Evolutionary conservation across 1,140 invertebrate genomes (phyloP), one percentile per base, ranked within the genome.

Genomic region (Agrypnia vestita): DNA sequence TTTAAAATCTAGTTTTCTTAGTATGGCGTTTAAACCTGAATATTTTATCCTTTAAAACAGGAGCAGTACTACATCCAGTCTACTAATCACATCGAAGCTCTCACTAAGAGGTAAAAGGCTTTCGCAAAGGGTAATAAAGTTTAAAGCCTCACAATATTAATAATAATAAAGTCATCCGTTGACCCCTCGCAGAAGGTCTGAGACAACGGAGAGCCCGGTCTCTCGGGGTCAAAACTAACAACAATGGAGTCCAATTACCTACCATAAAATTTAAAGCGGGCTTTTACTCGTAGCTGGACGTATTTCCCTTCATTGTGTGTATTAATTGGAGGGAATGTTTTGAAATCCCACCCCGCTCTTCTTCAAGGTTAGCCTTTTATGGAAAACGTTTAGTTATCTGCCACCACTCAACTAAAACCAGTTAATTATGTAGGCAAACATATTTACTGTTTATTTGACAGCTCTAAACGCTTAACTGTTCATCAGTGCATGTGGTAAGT

Each of bases 91-190:
- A 35, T 35, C 6, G 6, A 35, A 6, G 1, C 25, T 35, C 25
- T 35, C 6, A 35, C n/a, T 12, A 56, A n/a, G n/a, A n/a, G 53
- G n/a, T 15, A 56, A 15, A 56, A 56, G n/a, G 17, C n/a, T 3
- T 17, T 56, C 17, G n/a, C 17, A n/a, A 56, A 56, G 53, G 12
- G 17, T 17, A 56, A 4, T 56, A 56, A 56, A 56, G 7, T n/a
- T 17, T 15, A 21, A 19, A 51, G 76, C n/a, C 17, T 56, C 53
- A 35, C 25, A 35, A 35, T 35, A 35, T 78, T 78, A 21, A 64
- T 78, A 79, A 76, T 82, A 82, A 82, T 82, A 76, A 82, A 82
- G 77, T 79, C 75, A 79, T 82, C 77, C 69, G 10, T n/a, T 79
- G 74, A 82, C 77, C 81, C 64, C 74, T 55, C 25, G 46, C 49